Conservation (phyloP, 2,797 vertebrate species). For the Emydoidea blandingii region DNA sequence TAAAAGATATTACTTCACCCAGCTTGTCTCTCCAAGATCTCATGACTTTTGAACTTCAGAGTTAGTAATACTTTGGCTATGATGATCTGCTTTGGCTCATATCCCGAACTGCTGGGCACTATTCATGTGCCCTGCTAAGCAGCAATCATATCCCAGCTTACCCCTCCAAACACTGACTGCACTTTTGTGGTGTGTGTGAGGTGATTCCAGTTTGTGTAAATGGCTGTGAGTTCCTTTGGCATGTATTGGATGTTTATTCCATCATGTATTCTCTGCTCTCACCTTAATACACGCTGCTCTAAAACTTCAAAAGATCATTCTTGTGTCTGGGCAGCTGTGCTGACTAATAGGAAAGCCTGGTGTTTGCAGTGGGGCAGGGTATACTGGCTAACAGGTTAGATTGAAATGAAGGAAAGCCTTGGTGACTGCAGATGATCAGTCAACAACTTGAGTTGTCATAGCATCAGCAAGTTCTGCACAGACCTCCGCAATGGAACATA, state of each 20-base stretch:
- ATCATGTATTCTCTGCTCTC: background rate
- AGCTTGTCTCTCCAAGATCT: background rate
- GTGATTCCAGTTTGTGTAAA: rapidly evolving
- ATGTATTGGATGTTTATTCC: background rate
- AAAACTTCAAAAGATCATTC: background rate
- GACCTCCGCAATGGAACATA: conserved; percentile 25
- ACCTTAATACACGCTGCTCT: background rate
- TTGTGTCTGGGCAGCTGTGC: background rate
- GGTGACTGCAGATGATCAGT: background rate
- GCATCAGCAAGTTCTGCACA: background rate
- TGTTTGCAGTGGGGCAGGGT: background rate
- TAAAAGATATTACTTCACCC: background rate
- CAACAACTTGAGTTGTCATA: rapidly evolving
- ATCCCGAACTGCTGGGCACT: background rate
- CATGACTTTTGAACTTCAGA: background rate
- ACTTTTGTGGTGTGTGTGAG: background rate
- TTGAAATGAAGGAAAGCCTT: background rate
- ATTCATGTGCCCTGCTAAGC: background rate
- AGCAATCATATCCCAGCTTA: background rate
- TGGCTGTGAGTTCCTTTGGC: rapidly evolving
- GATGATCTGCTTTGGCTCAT: background rate
- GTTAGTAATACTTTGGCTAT: background rate
- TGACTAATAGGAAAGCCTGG: background rate
- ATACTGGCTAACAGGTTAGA: background rate
- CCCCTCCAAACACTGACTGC: background rate